Evolutionary conservation across 1,140 invertebrate genomes (phyloP).

Genomic region (Drosophila teissieri): DNA sequence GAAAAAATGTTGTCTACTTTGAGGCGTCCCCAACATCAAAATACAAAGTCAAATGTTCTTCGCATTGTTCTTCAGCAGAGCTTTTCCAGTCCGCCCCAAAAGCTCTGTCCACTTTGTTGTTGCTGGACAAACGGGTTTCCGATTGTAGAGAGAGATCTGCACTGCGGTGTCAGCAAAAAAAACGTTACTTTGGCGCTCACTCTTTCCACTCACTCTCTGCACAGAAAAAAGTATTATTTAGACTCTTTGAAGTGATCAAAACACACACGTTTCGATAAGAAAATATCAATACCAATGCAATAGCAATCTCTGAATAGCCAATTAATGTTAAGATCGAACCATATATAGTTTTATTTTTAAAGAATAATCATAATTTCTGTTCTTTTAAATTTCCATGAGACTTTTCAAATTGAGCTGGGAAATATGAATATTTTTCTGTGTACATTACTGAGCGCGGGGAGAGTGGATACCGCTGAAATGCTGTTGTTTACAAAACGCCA

Average conservation of each 20-base stretch:
- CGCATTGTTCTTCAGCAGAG: constrained; percentile 17
- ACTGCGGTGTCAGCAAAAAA: constrained; percentile 33
- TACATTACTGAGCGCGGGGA: constrained; percentile 4
- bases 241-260: background rate
- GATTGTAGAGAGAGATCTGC: constrained; percentile 15
- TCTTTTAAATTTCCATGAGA: background rate
- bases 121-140: constrained; percentile 63
- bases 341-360: background rate
- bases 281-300: too few species aligned
- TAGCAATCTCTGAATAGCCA: too few species aligned
- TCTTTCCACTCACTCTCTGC: constrained; percentile 16
- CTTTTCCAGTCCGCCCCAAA: constrained; percentile 61
- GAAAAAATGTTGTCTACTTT: constrained; percentile 30
- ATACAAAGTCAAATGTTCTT: constrained; percentile 35
- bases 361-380: too few species aligned
- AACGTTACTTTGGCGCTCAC: constrained; percentile 55
- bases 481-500: constrained; percentile 65
- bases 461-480: constrained; percentile 27
- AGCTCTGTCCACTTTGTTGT: constrained; percentile 49
- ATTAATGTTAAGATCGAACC: too few species aligned
- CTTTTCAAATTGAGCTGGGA: background rate
- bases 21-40: constrained; percentile 20
- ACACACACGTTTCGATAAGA: too few species aligned
- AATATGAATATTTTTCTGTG: constrained; percentile 9
- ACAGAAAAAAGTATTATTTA: background rate